Conservation (phyloP, 2,113 vertebrate genomes). For the Oncorhynchus tshawytscha region DNA sequence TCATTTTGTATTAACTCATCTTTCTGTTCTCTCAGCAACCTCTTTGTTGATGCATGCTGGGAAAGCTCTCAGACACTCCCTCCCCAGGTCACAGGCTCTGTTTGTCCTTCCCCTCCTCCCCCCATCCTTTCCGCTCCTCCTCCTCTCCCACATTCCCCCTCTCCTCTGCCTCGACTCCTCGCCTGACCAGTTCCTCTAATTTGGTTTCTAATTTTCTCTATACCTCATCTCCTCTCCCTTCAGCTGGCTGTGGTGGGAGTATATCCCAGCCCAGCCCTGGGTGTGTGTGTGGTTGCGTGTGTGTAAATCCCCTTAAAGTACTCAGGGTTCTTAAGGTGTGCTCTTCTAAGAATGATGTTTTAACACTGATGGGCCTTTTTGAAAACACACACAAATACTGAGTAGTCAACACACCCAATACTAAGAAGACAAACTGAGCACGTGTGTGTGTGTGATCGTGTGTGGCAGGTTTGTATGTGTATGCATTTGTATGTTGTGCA, state of each 20-base stretch:
- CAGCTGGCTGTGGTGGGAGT: slow-evolving; percentile 53
- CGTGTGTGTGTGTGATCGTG: slow-evolving; percentile 10
- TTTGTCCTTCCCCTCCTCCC: slow-evolving; percentile 60
- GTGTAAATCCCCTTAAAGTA: slow-evolving; percentile 55
- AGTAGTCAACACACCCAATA: not conserved
- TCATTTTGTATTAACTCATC: slow-evolving; percentile 38
- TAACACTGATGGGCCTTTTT: slow-evolving; percentile 43
- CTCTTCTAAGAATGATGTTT: slow-evolving; percentile 45
- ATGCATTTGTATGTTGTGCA: too few relatives aligned
- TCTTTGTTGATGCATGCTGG: slow-evolving; percentile 62
- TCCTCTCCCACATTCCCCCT: slow-evolving; percentile 13
- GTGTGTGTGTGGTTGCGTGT: not conserved
- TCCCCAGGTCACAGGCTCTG: slow-evolving; percentile 62
- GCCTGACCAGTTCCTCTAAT: slow-evolving; percentile 71
- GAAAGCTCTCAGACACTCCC: slow-evolving; percentile 62
- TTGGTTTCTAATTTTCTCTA: slow-evolving; percentile 68
- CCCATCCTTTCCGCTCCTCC: slow-evolving; percentile 11
- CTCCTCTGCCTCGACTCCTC: slow-evolving; percentile 53
- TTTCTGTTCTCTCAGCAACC: slow-evolving; percentile 68
- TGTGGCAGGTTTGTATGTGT: too few relatives aligned
- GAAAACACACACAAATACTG: slow-evolving; percentile 36
- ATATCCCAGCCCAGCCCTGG: slow-evolving; percentile 44
- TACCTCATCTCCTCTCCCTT: slow-evolving; percentile 62
- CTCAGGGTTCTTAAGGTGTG: slow-evolving; percentile 24
- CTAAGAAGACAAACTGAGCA: not conserved